Evolutionary conservation across 2,888 invertebrate genomes (phyloP).

Genomic region (Cinara cedri): DNA sequence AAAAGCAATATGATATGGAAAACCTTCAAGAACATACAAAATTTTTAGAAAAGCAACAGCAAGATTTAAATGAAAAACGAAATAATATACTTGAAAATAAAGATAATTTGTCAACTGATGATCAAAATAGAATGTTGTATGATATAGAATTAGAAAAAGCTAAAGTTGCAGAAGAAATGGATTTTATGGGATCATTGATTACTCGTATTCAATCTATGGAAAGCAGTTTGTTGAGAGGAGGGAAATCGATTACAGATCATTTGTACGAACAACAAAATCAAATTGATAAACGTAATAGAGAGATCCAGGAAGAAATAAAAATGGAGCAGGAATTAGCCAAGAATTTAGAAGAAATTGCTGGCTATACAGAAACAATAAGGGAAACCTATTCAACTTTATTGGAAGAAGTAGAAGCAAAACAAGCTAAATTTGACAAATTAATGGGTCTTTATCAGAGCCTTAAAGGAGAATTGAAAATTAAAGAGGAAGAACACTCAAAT

Average conservation of each 20-base stretch:
- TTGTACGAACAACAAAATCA: slow-evolving; percentile 92
- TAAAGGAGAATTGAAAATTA: slow-evolving; percentile 75
- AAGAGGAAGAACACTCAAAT: slow-evolving; percentile 85
- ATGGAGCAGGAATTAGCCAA: slow-evolving; percentile 90
- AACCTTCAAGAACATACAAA: slow-evolving; percentile 56
- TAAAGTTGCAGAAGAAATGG: slow-evolving; percentile 64
- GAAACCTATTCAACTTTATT: slow-evolving; percentile 90
- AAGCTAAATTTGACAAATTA: slow-evolving; percentile 89
- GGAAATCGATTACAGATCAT: slow-evolving; percentile 87
- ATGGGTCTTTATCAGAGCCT: slow-evolving; percentile 78
- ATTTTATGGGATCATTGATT: slow-evolving; percentile 77
- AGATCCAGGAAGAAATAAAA: slow-evolving; percentile 70
- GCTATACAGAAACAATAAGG: slow-evolving; percentile 86
- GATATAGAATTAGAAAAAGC: slow-evolving; percentile 65
- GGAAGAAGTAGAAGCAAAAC: slow-evolving; percentile 96
- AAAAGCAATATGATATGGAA: slow-evolving; percentile 44
- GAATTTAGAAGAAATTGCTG: slow-evolving; percentile 90
- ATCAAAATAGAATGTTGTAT: slow-evolving; percentile 62
- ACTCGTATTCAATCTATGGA: slow-evolving; percentile 84
- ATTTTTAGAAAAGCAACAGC: slow-evolving; percentile 62
- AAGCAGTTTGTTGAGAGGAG: slow-evolving; percentile 91
- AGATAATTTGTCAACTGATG: slow-evolving; percentile 61
- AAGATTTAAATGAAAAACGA: slow-evolving; percentile 61
- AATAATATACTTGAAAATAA: slow-evolving; percentile 59
- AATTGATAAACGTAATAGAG: slow-evolving; percentile 81